These are phyloP conservation scores for Emys orbicularis DNA, from an alignment of 2,797 vertebrate genomes.

Conservation along the genomic window DNA sequence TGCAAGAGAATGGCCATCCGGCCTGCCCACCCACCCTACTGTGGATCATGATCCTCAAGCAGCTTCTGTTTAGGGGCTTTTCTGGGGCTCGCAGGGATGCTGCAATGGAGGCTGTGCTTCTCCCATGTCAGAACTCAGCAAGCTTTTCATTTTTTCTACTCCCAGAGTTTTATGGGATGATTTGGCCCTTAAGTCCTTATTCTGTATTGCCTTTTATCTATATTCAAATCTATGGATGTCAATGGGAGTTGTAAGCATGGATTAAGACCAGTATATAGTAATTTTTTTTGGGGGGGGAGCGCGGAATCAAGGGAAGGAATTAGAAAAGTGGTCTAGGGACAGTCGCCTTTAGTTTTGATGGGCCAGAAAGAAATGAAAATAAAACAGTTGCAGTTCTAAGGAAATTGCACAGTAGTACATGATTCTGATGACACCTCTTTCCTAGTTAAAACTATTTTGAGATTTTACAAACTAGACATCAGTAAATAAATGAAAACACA, in stretches of 20 bases:
- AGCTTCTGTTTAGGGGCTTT: neutral
- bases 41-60: neutral
- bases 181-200: neutral
- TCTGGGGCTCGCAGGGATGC: neutral
- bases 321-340: neutral
- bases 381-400: neutral
- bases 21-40: neutral
- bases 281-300: neutral
- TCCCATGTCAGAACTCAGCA: neutral
- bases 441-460: neutral
- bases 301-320: neutral
- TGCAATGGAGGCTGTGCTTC: neutral
- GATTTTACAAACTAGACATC: neutral
- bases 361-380: neutral
- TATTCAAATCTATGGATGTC: neutral
- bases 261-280: neutral
- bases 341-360: neutral
- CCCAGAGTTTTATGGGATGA: neutral
- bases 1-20: neutral
- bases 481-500: neutral
- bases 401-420: neutral
- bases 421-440: neutral
- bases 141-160: neutral
- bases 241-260: neutral
- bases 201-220: neutral